phyloP scores from a whole-genome alignment of 1,140 invertebrate genomes.

The Spodoptera frugiperda region DNA sequence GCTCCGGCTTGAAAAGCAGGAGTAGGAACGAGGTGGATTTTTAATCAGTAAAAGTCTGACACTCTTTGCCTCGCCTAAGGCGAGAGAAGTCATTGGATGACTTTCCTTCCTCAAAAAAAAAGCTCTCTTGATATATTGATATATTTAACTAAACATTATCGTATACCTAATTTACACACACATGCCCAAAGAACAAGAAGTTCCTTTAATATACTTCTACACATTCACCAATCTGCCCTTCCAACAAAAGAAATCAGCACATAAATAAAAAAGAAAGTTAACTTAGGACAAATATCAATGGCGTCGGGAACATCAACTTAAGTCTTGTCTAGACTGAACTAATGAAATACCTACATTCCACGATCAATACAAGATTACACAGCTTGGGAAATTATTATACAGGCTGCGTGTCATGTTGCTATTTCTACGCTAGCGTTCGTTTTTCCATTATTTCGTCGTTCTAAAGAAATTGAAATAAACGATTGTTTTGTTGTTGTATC shows the following conservation, averaged over 20 bases:
- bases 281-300: conserved; percentile 17
- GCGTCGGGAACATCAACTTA: too few species aligned
- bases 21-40: too few species aligned
- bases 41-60: too few species aligned
- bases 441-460: not conserved
- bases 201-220: not conserved
- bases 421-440: not conserved
- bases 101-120: too few species aligned
- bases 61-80: too few species aligned
- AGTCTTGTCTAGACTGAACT: conserved; percentile 12
- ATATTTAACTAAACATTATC: too few species aligned
- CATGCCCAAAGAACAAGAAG: too few species aligned
- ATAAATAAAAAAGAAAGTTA: conserved; percentile 1
- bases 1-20: too few species aligned
- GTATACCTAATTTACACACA: too few species aligned
- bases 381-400: not conserved
- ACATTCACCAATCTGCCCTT: not conserved
- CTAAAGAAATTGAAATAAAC: not conserved
- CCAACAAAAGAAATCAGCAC: not conserved
- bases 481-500: too few species aligned
- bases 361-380: conserved; percentile 30
- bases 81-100: too few species aligned
- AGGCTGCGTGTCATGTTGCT: not conserved
- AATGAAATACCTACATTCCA: conserved; percentile 23
- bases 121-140: too few species aligned